Base-by-base conservation (phyloP, 92 coral and sea anemone species). In the Siderastrea siderea region DNA sequence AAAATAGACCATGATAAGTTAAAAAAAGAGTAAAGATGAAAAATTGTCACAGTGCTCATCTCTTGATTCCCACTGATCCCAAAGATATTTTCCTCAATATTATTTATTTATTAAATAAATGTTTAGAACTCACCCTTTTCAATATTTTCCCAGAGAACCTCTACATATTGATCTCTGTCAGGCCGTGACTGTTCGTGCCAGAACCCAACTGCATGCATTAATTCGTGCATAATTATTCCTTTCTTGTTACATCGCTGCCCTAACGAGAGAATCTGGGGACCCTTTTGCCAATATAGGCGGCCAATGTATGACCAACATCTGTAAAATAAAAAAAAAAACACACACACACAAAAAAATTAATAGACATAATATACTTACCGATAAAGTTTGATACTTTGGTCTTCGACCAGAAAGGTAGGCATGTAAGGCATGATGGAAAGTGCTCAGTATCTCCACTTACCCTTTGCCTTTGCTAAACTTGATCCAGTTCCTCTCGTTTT, bases 221-320 rank as follows among this genome's bases (percentile, higher is more conserved):
- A 83, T 44, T 97, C 99, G 48, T 97, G 99, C 95, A 97, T 95
- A 26, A 97, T 88, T 60, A 95, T 91, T 10, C 98, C 97, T 83
- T 86, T 92, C 48, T 84, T 92, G 87, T 97, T 93, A 88, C 99
- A 97, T 16, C 96, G 89, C 55, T 78, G 78, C 9, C 99, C 99
- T 5, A 97, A 81, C 4, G 99, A 97, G 81, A 97, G 80, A 8
- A 72, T 84, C 75, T 97, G 99, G 15, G 87, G 77, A 4, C 94
- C 95, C 78, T 90, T 90, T 47, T 80, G 92, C 97, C 95, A 95
- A 77, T 97, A 95, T 1, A 93, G 86, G 19, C 99, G 86, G 64
- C 99, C 99, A 80, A 97, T 97, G 79, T 84, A 97, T 15, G 98
- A 95, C 99, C 99, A 97, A 61, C 99, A 97, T 68, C 99, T 97